Evolutionary conservation across 2,888 invertebrate genomes (phyloP).

Genomic region (Hedya salicella): DNA sequence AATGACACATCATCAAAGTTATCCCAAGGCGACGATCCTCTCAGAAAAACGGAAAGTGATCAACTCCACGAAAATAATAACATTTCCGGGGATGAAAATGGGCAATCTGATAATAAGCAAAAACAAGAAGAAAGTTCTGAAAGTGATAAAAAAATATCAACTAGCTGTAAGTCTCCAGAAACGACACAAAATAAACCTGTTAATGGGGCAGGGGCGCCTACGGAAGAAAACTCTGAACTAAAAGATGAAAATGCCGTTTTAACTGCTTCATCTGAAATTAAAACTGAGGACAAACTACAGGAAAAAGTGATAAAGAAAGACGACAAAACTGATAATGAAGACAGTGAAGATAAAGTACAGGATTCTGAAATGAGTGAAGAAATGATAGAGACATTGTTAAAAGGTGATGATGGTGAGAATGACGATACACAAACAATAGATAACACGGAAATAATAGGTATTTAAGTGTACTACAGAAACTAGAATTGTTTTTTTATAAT

Average conservation of each 20-base stretch:
- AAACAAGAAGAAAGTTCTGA: constrained; percentile 16
- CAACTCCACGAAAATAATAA: constrained; percentile 45
- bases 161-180: constrained; percentile 1
- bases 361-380: constrained; percentile 72
- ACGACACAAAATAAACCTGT: constrained; percentile 1
- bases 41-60: constrained; percentile 44
- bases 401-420: constrained; percentile 59
- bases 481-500: constrained; percentile 14
- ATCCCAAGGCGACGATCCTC: constrained; percentile 35
- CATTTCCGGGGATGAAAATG: constrained; percentile 32
- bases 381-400: constrained; percentile 68
- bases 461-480: constrained; percentile 8
- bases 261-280: constrained; percentile 20
- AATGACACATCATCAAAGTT: constrained; percentile 28
- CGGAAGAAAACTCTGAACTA: constrained; percentile 14
- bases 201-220: constrained; percentile 24
- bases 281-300: constrained; percentile 9
- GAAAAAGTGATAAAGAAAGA: neutral
- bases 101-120: constrained; percentile 36
- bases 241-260: constrained; percentile 30
- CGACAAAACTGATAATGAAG: constrained; percentile 46
- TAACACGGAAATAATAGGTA: constrained; percentile 45
- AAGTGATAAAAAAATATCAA: constrained; percentile 1
- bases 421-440: constrained; percentile 47
- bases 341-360: constrained; percentile 54